Base-by-base conservation (phyloP, 2,888 invertebrate genomes). In the Dugesia japonica region DNA sequence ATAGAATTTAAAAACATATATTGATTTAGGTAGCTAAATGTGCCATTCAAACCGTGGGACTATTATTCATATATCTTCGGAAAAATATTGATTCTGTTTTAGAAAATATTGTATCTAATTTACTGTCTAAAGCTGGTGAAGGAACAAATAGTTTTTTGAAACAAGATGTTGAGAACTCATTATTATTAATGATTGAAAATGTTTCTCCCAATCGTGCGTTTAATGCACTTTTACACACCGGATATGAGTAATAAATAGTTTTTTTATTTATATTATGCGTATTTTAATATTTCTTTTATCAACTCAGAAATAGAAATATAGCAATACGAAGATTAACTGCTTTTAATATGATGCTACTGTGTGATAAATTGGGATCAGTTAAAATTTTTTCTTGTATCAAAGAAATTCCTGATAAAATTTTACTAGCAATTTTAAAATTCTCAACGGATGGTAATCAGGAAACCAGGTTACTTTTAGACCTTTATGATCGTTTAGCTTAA, bases 111-210 rank as follows among this genome's bases (percentile, higher is more conserved):
- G 89, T 90, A 0, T 88, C 88, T 26, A 89, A 91, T 13, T 85
- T 95, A 77, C 87, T 95, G 31, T 90, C 91, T 80, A 89, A 94
- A 78, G 90, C 92, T 74, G 92, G 93, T 0, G 95, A 97, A 82
- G 94, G 92, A 7, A 94, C 94, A 85, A 89, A 42, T 28, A 71
- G 81, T 15, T 84, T 97, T 83, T 88, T 97, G 74, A 88, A 94
- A 26, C 90, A 90, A 38, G 95, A 95, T 84, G 91, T 93, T 0
- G 89, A 90, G 77, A 87, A 88, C 13, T 91, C 94, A 0, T 85
- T 97, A 71, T 90, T 89, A 81, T 87, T 88, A 17, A 89, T 97
- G 88, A 89, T 92, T 77, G 89, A 91, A 77, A 88, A 89, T 78
- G 87, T 91, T 23, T 88, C 89, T 28, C 88, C 90, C 38, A 82